Conservation (phyloP, 2,888 invertebrate genomes). For the Athalia cordata region DNA sequence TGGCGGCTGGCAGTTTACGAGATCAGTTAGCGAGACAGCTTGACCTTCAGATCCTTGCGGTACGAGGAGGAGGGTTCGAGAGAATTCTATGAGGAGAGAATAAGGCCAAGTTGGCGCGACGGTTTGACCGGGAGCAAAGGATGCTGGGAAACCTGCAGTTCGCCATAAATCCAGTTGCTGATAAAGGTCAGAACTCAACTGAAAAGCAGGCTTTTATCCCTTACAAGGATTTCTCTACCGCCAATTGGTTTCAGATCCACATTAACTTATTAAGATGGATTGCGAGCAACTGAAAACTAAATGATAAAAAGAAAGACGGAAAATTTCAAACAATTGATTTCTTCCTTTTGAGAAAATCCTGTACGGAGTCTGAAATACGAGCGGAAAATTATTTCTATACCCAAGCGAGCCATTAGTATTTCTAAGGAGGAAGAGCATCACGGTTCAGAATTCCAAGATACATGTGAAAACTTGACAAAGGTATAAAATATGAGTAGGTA, state of each 20-base stretch:
- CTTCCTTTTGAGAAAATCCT: too few relatives aligned
- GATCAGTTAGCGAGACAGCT: not conserved
- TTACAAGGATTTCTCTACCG: conserved; percentile 12
- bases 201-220: not conserved
- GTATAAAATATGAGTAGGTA: not conserved
- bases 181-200: not conserved
- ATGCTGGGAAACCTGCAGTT: not conserved
- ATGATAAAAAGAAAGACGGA: not conserved
- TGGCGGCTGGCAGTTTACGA: not conserved
- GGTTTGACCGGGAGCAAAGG: conserved; percentile 3
- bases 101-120: too few relatives aligned
- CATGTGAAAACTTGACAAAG: not conserved
- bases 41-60: not conserved
- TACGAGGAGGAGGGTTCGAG: not conserved
- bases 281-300: too few relatives aligned
- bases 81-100: too few relatives aligned
- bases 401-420: too few relatives aligned
- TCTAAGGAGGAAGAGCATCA: too few relatives aligned
- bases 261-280: too few relatives aligned
- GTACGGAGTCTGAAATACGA: not conserved
- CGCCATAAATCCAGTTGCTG: conserved; percentile 1
- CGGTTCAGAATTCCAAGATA: too few relatives aligned
- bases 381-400: not conserved
- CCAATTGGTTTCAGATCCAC: conserved; percentile 3
- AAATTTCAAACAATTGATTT: not conserved